Conservation (phyloP, 2,113 vertebrate genomes). For the Sphyrna mokarran region DNA sequence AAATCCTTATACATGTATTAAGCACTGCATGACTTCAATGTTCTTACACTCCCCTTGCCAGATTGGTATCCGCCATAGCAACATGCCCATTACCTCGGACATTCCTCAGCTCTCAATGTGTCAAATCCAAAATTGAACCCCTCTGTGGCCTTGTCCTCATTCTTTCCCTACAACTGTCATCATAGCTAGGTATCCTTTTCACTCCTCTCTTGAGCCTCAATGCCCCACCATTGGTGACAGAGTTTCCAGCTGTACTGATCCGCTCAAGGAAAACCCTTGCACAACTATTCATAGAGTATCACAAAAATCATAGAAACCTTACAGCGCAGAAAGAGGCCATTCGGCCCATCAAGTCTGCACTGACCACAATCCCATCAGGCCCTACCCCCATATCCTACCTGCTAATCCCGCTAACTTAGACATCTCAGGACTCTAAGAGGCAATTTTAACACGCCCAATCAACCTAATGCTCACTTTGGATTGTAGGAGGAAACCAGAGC, state of each 20-base stretch:
- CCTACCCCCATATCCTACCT: too few species aligned
- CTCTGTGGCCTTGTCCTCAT: neutral
- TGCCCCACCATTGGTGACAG: neutral
- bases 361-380: too few species aligned
- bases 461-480: too few species aligned
- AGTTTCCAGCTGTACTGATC: neutral
- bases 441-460: too few species aligned
- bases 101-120: neutral
- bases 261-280: neutral
- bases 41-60: neutral
- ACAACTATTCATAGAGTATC: neutral
- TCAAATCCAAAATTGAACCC: neutral
- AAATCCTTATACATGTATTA: neutral
- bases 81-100: neutral
- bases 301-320: too few species aligned
- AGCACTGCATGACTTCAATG: neutral
- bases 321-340: too few species aligned
- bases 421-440: too few species aligned
- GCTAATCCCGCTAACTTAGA: too few species aligned
- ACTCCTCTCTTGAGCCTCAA: neutral
- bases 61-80: neutral
- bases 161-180: neutral
- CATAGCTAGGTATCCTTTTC: neutral
- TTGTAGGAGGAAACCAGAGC: too few species aligned
- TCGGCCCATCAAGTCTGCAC: too few species aligned